These are phyloP conservation scores for Desmodus rotundus DNA, from an alignment of 2,113 vertebrate genomes.

Conservation along the genomic window DNA sequence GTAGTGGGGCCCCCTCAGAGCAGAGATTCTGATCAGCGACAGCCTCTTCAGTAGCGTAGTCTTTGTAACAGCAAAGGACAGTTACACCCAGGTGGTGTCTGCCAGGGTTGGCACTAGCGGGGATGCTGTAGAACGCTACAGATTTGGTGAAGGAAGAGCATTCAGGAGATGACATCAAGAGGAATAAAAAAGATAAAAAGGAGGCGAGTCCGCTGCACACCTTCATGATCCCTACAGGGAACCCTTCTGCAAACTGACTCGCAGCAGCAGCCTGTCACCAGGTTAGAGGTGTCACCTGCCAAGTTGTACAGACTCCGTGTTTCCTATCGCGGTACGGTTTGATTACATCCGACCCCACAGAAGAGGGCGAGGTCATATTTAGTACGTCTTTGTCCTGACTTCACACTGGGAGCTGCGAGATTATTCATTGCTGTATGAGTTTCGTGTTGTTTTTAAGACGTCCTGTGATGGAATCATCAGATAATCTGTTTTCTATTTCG, in stretches of 20 bases:
- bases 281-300: background rate
- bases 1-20: background rate
- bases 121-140: background rate
- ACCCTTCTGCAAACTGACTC: background rate
- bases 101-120: background rate
- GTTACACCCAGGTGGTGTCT: slow-evolving; percentile 3
- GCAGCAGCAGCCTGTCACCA: background rate
- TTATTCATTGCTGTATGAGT: background rate
- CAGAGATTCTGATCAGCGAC: background rate
- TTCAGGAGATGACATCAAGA: background rate
- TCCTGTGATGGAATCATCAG: background rate
- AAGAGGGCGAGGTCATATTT: background rate
- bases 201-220: background rate
- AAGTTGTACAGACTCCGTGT: background rate
- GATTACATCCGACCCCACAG: background rate
- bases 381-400: background rate
- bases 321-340: background rate
- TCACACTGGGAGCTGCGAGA: background rate
- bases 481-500: background rate
- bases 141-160: background rate
- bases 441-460: background rate
- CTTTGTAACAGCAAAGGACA: background rate
- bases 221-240: background rate
- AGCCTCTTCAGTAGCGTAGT: background rate
- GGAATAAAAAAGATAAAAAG: background rate